phyloP scores from a whole-genome alignment of 2,888 invertebrate genomes.

The Mesorhabditis spiculigera region DNA sequence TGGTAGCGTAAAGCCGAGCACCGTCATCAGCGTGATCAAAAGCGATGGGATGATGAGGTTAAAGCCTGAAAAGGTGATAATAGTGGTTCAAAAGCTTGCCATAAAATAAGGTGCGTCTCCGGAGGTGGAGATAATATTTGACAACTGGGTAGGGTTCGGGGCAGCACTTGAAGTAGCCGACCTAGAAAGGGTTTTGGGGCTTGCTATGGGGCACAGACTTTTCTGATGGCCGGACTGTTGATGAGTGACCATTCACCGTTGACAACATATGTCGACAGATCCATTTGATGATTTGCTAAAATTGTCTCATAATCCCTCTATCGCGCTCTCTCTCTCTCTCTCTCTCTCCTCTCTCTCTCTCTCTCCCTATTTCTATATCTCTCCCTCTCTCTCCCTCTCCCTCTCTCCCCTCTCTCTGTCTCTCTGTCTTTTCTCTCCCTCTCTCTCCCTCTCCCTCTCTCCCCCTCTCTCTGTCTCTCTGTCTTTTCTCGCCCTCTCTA shows the following conservation, averaged over 20 bases:
- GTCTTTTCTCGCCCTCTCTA: too few relatives aligned
- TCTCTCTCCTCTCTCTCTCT: too few relatives aligned
- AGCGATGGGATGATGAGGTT: slow-evolving; percentile 98
- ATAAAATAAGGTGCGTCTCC: slow-evolving; percentile 93
- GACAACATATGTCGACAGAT: slow-evolving; percentile 44
- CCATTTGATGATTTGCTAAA: slow-evolving; percentile 41
- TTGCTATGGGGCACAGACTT: slow-evolving; percentile 28
- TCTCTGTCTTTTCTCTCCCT: too few relatives aligned
- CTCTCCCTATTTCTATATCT: too few relatives aligned
- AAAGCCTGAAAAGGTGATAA: slow-evolving; percentile 70
- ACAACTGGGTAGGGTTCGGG: slow-evolving; percentile 66
- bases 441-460: too few relatives aligned
- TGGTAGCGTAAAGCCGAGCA: slow-evolving; percentile 93
- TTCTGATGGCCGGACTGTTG: slow-evolving; percentile 58
- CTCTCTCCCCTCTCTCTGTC: too few relatives aligned
- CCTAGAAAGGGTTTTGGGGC: slow-evolving; percentile 16
- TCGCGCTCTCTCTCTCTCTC: too few relatives aligned
- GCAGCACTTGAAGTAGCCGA: slow-evolving; percentile 73
- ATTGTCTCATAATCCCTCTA: neutral
- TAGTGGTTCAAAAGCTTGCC: slow-evolving; percentile 58
- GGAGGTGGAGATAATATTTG: slow-evolving; percentile 85
- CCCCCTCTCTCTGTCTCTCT: too few relatives aligned
- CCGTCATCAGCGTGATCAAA: slow-evolving; percentile 95
- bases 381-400: too few relatives aligned
- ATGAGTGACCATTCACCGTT: slow-evolving; percentile 50